Evolutionary conservation across 1,140 invertebrate genomes (phyloP), one percentile per base, ranked within the genome.

Genomic region (Palaemon carinicauda): DNA sequence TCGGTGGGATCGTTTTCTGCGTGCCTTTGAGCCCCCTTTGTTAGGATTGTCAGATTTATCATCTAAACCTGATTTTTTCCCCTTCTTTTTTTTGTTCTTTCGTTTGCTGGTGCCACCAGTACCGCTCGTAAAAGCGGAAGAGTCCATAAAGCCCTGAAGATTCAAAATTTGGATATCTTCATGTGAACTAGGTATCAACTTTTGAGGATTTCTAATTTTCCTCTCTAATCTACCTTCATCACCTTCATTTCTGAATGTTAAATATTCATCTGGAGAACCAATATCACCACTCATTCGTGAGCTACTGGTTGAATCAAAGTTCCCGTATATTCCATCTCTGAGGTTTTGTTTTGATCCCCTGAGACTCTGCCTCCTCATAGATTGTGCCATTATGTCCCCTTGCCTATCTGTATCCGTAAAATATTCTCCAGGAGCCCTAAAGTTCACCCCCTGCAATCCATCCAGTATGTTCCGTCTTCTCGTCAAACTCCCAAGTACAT

Each of bases 81-180:
- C 56, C 69, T 80, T 82, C 53, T 86, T 89, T n/a, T 87, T 84
- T 60, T 81, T 89, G 17, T 79, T n/a, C 21, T 87, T 86, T 19
- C 60, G 60, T 33, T 52, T 87, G 79, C 31, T 89, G 33, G 52
- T 54, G 41, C 41, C 56, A 21, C 79, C 27, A 5, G 31, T 56
- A 51, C 71, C 69, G 50, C 51, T 69, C 65, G n/a, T 71, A n/a
- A 78, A 29, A 15, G 29, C 56, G 21, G 81, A 79, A 21, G 84
- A 51, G 33, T 89, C 88, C 88, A 89, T 89, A 71, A 89, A 89
- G 9, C 88, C 88, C 29, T 89, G 88, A 60, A 89, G 79, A 50
- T 89, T 89, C 31, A 89, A 78, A 15, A 89, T 87, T n/a, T 89
- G 88, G 19, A 89, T 87, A 69, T 89, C 86, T 17, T 89, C 88